Percentiles rank a stretch among this genome's conserved stretches.
Evolutionary conservation across 92 coral and sea anemone species (phyloP).

Genomic region (Actinostola sp.): DNA sequence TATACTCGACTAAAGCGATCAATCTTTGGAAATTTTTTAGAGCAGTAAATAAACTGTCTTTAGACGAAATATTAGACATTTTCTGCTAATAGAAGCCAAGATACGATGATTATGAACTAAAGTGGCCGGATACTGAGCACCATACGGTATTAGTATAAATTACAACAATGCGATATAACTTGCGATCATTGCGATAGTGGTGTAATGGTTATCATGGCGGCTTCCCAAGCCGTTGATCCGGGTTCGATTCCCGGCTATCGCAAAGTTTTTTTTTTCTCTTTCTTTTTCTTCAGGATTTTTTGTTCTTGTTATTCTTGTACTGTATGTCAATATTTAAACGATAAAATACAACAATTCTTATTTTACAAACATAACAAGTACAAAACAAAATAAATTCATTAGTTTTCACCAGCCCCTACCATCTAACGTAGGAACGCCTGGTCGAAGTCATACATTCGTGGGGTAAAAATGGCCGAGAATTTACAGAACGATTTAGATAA

Average conservation of each 20-base stretch:
- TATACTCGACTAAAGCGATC: too few relatives aligned
- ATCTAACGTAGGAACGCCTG: slow-evolving; percentile 27
- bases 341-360: too few relatives aligned
- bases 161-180: too few relatives aligned
- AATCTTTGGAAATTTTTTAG: too few relatives aligned
- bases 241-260: slow-evolving; percentile 99
- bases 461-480: not conserved
- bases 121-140: too few relatives aligned
- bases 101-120: too few relatives aligned
- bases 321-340: too few relatives aligned
- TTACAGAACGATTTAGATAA: not conserved
- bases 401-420: not conserved
- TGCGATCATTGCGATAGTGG: slow-evolving; percentile 99
- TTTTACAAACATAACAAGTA: too few relatives aligned
- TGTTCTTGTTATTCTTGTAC: not conserved
- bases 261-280: slow-evolving; percentile 20
- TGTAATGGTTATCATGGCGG: slow-evolving; percentile 99
- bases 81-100: too few relatives aligned
- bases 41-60: too few relatives aligned
- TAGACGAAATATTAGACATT: too few relatives aligned
- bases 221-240: slow-evolving; percentile 99
- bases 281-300: not conserved
- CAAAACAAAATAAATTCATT: not conserved
- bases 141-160: too few relatives aligned
- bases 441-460: not conserved